Evolutionary conservation across 2,113 vertebrate genomes (phyloP).

Genomic region (Ia io): DNA sequence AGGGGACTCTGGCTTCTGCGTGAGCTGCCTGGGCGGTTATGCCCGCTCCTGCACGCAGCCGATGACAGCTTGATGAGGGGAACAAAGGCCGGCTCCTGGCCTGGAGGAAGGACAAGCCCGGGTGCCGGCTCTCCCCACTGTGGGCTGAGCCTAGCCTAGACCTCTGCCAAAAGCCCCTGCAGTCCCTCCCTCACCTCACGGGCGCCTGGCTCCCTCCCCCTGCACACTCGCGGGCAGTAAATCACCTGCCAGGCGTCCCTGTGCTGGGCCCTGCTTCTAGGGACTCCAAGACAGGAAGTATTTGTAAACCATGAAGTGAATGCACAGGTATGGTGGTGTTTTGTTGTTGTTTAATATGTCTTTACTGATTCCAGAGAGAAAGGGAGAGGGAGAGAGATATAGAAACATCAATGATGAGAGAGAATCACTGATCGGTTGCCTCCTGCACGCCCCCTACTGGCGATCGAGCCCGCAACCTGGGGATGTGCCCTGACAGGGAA

Average conservation of each 20-base stretch:
- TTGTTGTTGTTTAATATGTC: too few relatives aligned
- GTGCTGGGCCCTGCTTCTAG: neutral
- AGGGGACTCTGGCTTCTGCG: neutral
- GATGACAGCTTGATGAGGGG: neutral
- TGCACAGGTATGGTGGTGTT: neutral
- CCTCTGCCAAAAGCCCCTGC: neutral
- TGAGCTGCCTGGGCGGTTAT: neutral
- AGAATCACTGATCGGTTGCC: too few relatives aligned
- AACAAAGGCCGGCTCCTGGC: neutral
- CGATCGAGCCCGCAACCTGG: too few relatives aligned
- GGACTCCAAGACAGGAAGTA: neutral
- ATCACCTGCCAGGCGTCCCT: neutral
- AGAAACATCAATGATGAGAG: too few relatives aligned
- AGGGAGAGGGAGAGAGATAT: too few relatives aligned
- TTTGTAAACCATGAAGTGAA: neutral
- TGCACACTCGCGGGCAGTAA: rapidly evolving
- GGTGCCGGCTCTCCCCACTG: neutral
- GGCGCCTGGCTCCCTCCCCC: neutral
- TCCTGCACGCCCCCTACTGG: too few relatives aligned
- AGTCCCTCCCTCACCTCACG: neutral
- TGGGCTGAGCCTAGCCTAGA: neutral
- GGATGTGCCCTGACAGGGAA: too few relatives aligned
- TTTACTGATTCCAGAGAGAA: too few relatives aligned
- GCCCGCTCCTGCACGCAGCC: neutral
- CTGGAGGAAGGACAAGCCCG: neutral